phyloP scores from a whole-genome alignment of 2,888 invertebrate genomes.

The Perizoma affinitatum region DNA sequence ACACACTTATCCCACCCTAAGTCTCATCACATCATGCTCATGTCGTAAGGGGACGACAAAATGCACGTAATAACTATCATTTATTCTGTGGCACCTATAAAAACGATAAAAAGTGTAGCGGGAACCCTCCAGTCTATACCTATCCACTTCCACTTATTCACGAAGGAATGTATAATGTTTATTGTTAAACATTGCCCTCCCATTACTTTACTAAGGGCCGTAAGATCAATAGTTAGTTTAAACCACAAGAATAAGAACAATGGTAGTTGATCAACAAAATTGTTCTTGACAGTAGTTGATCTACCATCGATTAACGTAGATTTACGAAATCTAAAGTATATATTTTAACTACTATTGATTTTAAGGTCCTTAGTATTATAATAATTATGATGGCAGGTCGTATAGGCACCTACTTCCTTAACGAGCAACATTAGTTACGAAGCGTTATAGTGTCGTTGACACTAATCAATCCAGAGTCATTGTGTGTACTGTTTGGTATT shows the following conservation, averaged over 20 bases:
- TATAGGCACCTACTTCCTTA: constrained; percentile 13
- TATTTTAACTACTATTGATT: too few relatives aligned
- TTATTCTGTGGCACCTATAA: constrained; percentile 18
- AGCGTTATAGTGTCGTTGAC: constrained; percentile 26
- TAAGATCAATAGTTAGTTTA: too few relatives aligned
- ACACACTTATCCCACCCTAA: constrained; percentile 14
- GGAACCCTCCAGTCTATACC: constrained; percentile 11
- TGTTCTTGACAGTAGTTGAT: too few relatives aligned
- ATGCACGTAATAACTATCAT: constrained; percentile 6
- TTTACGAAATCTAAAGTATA: too few relatives aligned
- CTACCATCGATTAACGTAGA: too few relatives aligned
- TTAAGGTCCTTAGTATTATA: background rate
- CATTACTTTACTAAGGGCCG: constrained; percentile 1
- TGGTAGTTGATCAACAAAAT: too few relatives aligned
- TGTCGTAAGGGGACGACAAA: constrained; percentile 11
- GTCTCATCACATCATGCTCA: constrained; percentile 14
- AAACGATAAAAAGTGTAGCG: constrained; percentile 15
- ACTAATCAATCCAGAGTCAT: constrained; percentile 20
- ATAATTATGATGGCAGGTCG: constrained; percentile 30
- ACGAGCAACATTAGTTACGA: constrained; percentile 18
- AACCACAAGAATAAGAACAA: too few relatives aligned
- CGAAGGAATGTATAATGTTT: constrained; percentile 5
- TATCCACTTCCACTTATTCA: background rate
- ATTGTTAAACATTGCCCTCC: constrained; percentile 13
- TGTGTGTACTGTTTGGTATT: background rate